Base-by-base conservation (phyloP, 2,888 invertebrate genomes). In the Diaphora mendica region DNA sequence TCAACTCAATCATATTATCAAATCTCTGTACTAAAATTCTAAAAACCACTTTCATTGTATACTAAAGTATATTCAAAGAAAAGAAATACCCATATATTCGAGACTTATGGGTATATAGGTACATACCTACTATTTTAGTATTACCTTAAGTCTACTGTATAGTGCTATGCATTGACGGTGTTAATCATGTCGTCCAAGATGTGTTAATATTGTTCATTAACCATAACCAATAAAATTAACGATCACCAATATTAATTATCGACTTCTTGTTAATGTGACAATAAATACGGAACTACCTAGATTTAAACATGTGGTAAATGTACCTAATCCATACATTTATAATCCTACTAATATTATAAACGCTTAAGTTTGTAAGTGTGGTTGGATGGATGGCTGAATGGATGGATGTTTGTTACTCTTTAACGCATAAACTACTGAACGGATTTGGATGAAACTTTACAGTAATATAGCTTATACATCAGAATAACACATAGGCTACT, bases 221-320 rank as follows among this genome's bases (percentile, higher is more conserved):
- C 59, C 20, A 42, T 17, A 69, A 7, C 20, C 39, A 44, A 68
- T 64, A 64, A 68, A 68, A 67, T 3, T 70, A 33, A 23, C 48
- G 44, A 64, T 64, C 44, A 44, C 55, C 44, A 67, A 55, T 65
- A 70, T 74, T 70, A 68, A 79, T 82, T 80, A 82, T 76, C 70
- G 75, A 67, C 75, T 35, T 3, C 15, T 73, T 70, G 81, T 66
- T 80, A 80, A 81, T 75, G 39, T 70, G 15, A 23, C 62, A 55
- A 72, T 73, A 77, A 78, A 83, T 74, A 84, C 74, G 80, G 82
- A 83, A 30, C 69, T 30, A 20, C 44, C 68, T 79, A 1, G 68
- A 35, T 74, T 65, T 73, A 68, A 62, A 44, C 17, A 64, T 68
- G 74, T 68, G 68, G n/a, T n/a, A n/a, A n/a, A n/a, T n/a, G n/a